Conservation (phyloP, 2,113 vertebrate species). For the Poeciliopsis turrubarensis region DNA sequence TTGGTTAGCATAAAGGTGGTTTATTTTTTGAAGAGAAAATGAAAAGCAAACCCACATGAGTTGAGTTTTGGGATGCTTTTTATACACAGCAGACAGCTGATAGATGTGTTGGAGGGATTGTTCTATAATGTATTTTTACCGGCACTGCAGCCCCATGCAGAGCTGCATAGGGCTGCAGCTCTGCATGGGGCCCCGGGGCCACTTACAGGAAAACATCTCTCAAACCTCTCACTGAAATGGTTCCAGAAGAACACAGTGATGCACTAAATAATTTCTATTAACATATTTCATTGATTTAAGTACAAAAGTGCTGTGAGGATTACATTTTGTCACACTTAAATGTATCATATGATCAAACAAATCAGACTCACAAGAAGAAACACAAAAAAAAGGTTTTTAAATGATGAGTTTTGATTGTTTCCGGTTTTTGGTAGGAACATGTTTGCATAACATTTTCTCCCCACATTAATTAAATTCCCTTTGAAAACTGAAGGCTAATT, state of each 20-base stretch:
- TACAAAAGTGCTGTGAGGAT: too few species aligned
- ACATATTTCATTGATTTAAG: too few species aligned
- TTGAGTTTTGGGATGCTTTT: constrained; percentile 9
- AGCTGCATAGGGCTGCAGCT: constrained; percentile 18
- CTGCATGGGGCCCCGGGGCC: constrained; percentile 29
- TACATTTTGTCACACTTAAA: too few species aligned
- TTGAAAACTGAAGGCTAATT: too few species aligned
- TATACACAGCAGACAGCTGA: constrained; percentile 14
- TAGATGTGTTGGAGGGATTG: constrained; percentile 15
- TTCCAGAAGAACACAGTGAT: not conserved
- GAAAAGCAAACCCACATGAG: constrained; percentile 3
- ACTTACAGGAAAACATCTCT: constrained; percentile 36
- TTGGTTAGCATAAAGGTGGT: not conserved
- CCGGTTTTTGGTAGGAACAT: too few species aligned
- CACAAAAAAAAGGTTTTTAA: too few species aligned
- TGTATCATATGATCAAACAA: too few species aligned
- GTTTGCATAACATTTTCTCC: too few species aligned
- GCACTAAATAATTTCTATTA: not conserved
- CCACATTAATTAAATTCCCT: too few species aligned
- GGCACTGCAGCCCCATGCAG: constrained; percentile 5
- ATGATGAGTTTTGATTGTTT: too few species aligned
- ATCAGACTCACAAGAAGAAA: too few species aligned
- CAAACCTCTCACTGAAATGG: constrained; percentile 20
- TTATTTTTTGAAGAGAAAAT: not conserved
- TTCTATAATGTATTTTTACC: not conserved